Conservation (phyloP, 1,140 invertebrate genomes). For the Hylaeus volcanicus region DNA sequence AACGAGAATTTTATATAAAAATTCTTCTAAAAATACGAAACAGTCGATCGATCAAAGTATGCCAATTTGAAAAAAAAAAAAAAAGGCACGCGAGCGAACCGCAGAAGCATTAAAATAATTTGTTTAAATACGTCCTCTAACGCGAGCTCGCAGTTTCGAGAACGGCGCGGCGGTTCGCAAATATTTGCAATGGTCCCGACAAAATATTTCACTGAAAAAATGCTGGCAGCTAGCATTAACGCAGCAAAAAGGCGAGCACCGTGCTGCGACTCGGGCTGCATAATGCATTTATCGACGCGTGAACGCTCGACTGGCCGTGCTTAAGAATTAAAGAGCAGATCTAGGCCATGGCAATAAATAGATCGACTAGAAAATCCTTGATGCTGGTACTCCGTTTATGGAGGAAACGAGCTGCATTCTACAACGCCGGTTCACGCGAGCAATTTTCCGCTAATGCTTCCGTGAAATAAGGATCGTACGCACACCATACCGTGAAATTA, state of each 20-base stretch:
- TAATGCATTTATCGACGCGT: constrained; percentile 41
- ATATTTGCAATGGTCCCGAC: background rate
- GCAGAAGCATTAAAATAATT: background rate
- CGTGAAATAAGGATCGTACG: constrained; percentile 27
- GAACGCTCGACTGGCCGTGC: background rate
- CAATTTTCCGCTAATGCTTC: constrained; percentile 35
- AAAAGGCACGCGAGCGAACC: background rate
- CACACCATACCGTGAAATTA: constrained; percentile 22
- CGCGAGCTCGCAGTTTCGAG: background rate
- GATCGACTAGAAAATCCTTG: constrained; percentile 42
- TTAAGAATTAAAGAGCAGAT: constrained; percentile 48
- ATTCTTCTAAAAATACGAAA: too few species aligned
- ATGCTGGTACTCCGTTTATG: constrained; percentile 13
- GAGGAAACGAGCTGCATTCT: constrained; percentile 17
- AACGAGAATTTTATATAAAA: too few species aligned
- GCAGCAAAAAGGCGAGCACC: background rate
- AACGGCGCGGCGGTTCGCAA: background rate
- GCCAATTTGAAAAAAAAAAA: too few species aligned
- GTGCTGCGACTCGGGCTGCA: constrained; percentile 1
- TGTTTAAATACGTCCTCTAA: background rate
- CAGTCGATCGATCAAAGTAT: too few species aligned
- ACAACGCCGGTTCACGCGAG: background rate
- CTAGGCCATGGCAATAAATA: constrained; percentile 41
- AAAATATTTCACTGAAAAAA: constrained; percentile 23
- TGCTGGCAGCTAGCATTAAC: background rate